Base-by-base conservation (phyloP, 2,113 vertebrate species). In the Rattus norvegicus region DNA sequence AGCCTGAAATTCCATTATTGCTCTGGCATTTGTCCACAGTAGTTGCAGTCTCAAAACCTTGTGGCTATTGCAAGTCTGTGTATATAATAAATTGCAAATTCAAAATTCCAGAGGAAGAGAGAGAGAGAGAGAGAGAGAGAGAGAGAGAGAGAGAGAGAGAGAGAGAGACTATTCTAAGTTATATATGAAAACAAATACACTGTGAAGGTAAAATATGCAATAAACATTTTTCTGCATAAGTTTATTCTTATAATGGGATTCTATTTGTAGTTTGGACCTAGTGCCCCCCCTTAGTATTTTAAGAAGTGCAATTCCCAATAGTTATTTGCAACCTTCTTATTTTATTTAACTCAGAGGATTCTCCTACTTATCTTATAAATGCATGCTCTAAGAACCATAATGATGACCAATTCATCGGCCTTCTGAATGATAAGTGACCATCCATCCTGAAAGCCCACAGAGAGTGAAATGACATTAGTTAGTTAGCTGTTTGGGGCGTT, bases 291-390 rank as follows among this genome's bases (percentile, higher is more conserved):
- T 73, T 95, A 79, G 11, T 61, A 91, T 92, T 97, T 92, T 69
- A 76, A 56, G 61, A 59, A 86, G 87, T 1, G 70, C 89, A 89
- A 67, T 26, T 61, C 69, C n/a, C 19, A 88, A 14, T 84, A 85
- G n/a, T 90, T 73, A 88, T 54, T 43, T 52, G 59, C 12, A n/a
- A 33, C 8, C 52, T 73, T 77, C 47, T 76, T 76, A 56, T 75
- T 56, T 83, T 47, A 54, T 88, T 86, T 95, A 56, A 79, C n/a
- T 52, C 43, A 93, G 72, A 63, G 49, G 52, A 65, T 94, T 89
- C 36, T 97, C 26, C 30, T 81, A 19, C 69, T 75, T 81, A 52
- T 59, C n/a, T 85, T 72, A 47, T 49, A 63, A 79, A 73, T 30
- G 0, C 13, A 36, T 77, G 33, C 54, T 56, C 33, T 94, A 69